These are phyloP conservation scores for Parauchenoglanis ngamensis DNA, from an alignment of 2,797 vertebrate species.

Conservation along the genomic window DNA sequence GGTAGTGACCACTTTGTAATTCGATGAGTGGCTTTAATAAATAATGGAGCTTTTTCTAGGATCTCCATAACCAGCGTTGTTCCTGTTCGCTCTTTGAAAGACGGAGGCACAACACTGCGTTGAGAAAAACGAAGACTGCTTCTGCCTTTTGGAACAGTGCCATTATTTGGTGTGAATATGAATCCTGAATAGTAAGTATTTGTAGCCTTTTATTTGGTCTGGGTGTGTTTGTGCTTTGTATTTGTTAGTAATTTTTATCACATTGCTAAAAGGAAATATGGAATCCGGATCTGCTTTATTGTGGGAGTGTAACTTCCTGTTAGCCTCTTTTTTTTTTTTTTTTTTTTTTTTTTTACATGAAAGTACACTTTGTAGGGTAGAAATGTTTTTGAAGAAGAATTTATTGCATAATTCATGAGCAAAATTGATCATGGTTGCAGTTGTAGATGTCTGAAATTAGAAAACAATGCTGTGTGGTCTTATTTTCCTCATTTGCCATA, in stretches of 20 bases:
- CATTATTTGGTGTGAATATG: conserved; percentile 61
- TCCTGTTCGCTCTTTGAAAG: conserved; percentile 48
- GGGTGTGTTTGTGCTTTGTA: not conserved
- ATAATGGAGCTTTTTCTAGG: conserved; percentile 57
- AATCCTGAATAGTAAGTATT: conserved; percentile 82
- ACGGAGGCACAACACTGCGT: conserved; percentile 33
- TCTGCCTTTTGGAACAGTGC: conserved; percentile 10
- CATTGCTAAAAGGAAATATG: not conserved
- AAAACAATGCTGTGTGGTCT: not conserved
- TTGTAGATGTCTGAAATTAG: not conserved
- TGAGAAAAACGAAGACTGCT: conserved; percentile 9
- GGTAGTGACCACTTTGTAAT: conserved; percentile 60
- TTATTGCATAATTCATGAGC: conserved; percentile 18
- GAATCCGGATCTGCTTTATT: not conserved
- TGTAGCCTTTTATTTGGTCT: not conserved
- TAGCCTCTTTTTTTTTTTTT: not conserved
- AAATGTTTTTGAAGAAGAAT: not conserved
- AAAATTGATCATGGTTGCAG: not conserved
- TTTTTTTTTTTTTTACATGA: not conserved
- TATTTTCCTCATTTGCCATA: not conserved
- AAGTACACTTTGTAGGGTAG: not conserved
- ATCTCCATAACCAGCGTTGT: conserved; percentile 51
- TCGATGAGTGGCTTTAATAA: conserved; percentile 62
- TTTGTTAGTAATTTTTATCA: not conserved
- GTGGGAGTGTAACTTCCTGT: not conserved